Evolutionary conservation across 2,888 invertebrate genomes (phyloP).

Genomic region (Cephus spinipes): DNA sequence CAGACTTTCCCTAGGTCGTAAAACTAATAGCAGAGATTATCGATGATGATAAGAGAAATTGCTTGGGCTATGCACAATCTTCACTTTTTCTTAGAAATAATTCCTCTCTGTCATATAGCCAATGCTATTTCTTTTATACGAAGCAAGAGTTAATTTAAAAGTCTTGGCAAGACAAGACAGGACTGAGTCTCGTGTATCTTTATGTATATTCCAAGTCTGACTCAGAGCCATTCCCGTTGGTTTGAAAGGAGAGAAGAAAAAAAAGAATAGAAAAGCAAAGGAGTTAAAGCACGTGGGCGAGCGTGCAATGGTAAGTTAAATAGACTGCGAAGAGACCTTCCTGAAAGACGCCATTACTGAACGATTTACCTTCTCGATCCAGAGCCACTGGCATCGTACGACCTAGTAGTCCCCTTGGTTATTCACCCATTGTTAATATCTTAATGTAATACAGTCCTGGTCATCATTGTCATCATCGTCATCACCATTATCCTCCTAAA

Average conservation of each 20-base stretch:
- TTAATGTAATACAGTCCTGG: background rate
- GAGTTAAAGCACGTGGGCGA: slow-evolving; percentile 27
- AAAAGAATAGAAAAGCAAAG: slow-evolving; percentile 23
- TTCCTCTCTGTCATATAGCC: background rate
- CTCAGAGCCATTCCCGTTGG: background rate
- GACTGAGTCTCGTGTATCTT: background rate
- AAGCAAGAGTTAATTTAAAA: background rate
- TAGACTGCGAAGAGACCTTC: slow-evolving; percentile 31
- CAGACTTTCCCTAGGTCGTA: background rate
- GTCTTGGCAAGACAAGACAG: background rate
- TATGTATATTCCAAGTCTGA: background rate
- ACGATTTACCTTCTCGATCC: background rate
- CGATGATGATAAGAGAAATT: background rate
- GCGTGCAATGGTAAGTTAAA: slow-evolving; percentile 28
- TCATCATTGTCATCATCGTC: background rate
- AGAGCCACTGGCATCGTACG: background rate
- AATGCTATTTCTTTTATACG: background rate
- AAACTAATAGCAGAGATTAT: background rate
- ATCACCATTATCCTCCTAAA: background rate
- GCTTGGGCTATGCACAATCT: background rate
- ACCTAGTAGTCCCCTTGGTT: background rate
- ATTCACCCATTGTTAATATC: background rate
- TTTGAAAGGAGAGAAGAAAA: background rate
- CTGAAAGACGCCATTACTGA: background rate
- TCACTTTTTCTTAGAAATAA: background rate